Evolutionary conservation across 2,888 invertebrate species (phyloP).

Genomic region (Aethes cnicana): DNA sequence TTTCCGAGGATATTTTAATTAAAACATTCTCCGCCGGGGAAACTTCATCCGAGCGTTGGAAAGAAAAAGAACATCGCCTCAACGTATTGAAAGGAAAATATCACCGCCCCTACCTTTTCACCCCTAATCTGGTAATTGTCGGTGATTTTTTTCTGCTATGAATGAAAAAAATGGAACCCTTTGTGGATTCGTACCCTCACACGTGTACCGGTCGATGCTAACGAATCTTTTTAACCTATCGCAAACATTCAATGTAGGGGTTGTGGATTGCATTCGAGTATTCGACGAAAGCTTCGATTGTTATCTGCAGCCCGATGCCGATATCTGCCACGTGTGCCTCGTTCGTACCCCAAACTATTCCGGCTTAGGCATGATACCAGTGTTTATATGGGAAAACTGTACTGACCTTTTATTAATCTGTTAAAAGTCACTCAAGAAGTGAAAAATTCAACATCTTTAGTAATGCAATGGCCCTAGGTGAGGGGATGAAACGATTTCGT

Average conservation of each 20-base stretch:
- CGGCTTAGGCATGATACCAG: not conserved
- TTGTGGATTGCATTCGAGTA: slow-evolving; percentile 55
- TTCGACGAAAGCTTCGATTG: slow-evolving; percentile 52
- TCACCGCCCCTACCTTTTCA: slow-evolving; percentile 57
- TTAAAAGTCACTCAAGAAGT: slow-evolving; percentile 14
- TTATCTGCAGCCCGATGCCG: slow-evolving; percentile 44
- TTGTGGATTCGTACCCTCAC: slow-evolving; percentile 70
- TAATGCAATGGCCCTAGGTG: slow-evolving; percentile 47
- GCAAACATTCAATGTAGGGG: slow-evolving; percentile 51
- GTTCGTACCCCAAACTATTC: not conserved
- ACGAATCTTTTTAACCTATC: slow-evolving; percentile 62
- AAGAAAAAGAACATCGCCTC: slow-evolving; percentile 57
- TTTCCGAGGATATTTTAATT: slow-evolving; percentile 58
- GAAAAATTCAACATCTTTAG: slow-evolving; percentile 44
- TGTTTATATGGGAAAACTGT: not conserved
- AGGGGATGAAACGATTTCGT: slow-evolving; percentile 55
- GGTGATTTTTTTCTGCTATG: slow-evolving; percentile 59
- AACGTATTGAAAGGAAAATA: slow-evolving; percentile 56
- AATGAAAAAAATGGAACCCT: slow-evolving; percentile 67
- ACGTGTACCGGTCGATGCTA: slow-evolving; percentile 55
- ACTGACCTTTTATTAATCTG: no score
- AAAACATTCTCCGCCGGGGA: slow-evolving; percentile 57
- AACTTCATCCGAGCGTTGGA: slow-evolving; percentile 41
- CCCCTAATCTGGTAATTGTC: slow-evolving; percentile 77
- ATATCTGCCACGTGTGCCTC: slow-evolving; percentile 12